Percentiles rank a stretch among this genome's conserved stretches.
Conservation (phyloP, 2,797 vertebrate genomes). For the Todus mexicanus region DNA sequence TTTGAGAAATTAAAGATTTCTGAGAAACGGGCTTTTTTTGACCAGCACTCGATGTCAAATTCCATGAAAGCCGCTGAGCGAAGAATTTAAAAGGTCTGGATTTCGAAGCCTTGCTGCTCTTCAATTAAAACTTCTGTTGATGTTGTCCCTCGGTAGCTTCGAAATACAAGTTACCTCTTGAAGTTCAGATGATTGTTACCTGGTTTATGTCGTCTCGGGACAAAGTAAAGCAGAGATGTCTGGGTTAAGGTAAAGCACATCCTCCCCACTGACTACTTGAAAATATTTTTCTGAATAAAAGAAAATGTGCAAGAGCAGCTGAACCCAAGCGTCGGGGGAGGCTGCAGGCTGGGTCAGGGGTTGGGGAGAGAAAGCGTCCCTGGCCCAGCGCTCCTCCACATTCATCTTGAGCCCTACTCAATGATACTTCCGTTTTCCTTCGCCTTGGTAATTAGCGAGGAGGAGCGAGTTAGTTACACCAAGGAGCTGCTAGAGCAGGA, state of each 20-base stretch:
- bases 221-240: neutral
- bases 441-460: neutral
- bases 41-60: neutral
- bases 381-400: neutral
- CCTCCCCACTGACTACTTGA: neutral
- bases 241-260: neutral
- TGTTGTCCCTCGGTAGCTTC: neutral
- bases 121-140: neutral
- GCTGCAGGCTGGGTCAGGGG: neutral
- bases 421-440: neutral
- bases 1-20: neutral
- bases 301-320: neutral
- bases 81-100: neutral
- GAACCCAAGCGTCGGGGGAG: neutral
- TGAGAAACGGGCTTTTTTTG: neutral
- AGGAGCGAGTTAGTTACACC: neutral
- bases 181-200: neutral
- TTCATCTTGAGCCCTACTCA: neutral
- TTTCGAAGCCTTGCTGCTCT: neutral
- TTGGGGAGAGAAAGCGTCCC: neutral
- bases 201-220: neutral
- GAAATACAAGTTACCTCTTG: neutral
- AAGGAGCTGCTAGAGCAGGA: rapidly evolving
- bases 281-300: neutral
- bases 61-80: neutral